A percentile compares a stretch with the other conserved stretches of the same genome.
Conservation (phyloP, 1,140 invertebrate genomes). For the Halotydeus destructor region DNA sequence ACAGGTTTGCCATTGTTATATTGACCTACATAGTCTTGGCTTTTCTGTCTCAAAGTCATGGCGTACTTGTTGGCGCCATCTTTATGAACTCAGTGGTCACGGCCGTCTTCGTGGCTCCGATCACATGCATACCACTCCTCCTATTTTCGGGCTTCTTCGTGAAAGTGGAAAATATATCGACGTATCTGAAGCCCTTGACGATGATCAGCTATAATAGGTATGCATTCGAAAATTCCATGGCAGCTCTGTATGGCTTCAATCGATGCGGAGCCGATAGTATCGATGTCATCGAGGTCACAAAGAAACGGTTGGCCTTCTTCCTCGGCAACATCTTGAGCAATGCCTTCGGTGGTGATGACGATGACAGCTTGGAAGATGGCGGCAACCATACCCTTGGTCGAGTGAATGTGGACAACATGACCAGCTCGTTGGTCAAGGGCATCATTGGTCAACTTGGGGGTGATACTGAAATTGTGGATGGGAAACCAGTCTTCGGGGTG, state of each 20-base stretch:
- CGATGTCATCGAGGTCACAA: no score
- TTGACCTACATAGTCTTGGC: not conserved
- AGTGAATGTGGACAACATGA: no score
- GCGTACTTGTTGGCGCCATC: constrained; percentile 1
- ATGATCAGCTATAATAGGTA: constrained; percentile 77
- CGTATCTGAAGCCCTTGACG: constrained; percentile 33
- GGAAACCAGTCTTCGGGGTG: no score
- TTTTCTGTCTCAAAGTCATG: constrained; percentile 7
- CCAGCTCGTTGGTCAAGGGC: no score
- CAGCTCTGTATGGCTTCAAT: constrained; percentile 67
- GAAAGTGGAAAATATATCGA: not conserved
- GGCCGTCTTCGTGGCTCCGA: constrained; percentile 3
- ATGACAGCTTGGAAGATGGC: no score
- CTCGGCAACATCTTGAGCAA: no score
- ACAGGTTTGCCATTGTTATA: not conserved
- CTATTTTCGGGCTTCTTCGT: constrained; percentile 6
- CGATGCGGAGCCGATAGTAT: no score
- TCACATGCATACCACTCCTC: not conserved
- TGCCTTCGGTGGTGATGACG: no score
- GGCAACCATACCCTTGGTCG: no score
- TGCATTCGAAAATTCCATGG: constrained; percentile 70
- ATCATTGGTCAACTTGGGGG: no score
- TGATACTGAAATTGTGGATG: no score
- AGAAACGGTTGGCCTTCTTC: no score
- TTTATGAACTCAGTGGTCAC: constrained; percentile 5